A percentile compares a stretch with the other conserved stretches of the same genome.
Conservation (phyloP, 2,113 vertebrate genomes). For the Bos javanicus region DNA sequence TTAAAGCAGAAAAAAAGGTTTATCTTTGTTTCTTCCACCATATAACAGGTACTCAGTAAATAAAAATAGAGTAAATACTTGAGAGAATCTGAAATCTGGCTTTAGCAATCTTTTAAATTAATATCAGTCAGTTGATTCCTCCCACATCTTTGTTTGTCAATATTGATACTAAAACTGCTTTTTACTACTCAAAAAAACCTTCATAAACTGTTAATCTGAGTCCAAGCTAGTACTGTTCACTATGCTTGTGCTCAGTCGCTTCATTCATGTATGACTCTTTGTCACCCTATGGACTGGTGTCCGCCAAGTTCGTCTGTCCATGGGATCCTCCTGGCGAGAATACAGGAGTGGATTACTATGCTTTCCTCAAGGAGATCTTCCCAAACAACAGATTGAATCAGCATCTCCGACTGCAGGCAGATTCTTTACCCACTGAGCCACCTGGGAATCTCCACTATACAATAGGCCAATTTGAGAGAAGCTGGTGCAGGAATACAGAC, state of each 20-base stretch:
- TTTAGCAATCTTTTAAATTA: neutral
- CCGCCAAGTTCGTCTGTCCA: neutral
- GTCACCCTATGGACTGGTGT: neutral
- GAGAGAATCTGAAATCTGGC: neutral
- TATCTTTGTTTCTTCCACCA: neutral
- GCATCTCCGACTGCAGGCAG: neutral
- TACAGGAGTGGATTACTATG: neutral
- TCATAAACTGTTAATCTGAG: neutral
- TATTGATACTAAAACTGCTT: neutral
- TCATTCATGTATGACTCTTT: neutral
- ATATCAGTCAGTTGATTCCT: neutral
- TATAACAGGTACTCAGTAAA: neutral
- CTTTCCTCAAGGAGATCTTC: neutral
- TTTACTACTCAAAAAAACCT: neutral
- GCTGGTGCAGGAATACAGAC: neutral
- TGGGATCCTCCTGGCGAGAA: neutral
- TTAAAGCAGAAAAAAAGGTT: neutral
- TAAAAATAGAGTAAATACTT: neutral
- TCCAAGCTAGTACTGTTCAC: neutral
- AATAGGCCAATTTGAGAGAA: neutral
- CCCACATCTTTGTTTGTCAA: neutral
- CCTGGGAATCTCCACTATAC: neutral
- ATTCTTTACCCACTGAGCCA: neutral
- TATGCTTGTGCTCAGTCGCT: neutral
- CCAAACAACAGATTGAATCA: neutral